phyloP scores from a whole-genome alignment of 2,888 invertebrate species.

The Xylocampa areola region DNA sequence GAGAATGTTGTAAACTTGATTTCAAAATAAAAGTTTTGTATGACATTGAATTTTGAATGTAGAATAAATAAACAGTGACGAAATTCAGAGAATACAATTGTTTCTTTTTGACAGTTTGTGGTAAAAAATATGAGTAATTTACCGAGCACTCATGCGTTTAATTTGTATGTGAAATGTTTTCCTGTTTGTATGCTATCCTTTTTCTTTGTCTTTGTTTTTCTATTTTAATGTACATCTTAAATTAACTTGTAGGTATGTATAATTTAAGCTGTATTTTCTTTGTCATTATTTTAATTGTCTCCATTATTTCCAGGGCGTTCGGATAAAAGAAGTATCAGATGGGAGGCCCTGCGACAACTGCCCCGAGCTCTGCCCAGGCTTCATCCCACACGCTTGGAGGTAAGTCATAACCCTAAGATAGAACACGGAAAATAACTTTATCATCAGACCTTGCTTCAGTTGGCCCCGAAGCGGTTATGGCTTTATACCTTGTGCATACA shows the following conservation, averaged over 20 bases:
- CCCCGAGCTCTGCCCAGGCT: constrained; percentile 95
- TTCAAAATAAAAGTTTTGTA: constrained; percentile 2
- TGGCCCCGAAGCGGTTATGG: constrained; percentile 27
- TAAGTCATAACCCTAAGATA: constrained; percentile 86
- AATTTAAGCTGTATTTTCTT: neutral
- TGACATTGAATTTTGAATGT: constrained; percentile 7
- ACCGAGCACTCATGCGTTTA: constrained; percentile 10
- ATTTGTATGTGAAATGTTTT: constrained; percentile 20
- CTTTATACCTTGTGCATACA: constrained; percentile 49
- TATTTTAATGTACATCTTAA: no score
- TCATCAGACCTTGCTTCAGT: constrained; percentile 40
- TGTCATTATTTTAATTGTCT: neutral
- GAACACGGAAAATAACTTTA: constrained; percentile 46
- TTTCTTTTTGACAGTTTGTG: constrained; percentile 23
- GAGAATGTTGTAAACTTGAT: constrained; percentile 31
- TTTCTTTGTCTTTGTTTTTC: no score
- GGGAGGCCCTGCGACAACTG: constrained; percentile 96
- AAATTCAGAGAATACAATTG: constrained; percentile 22
- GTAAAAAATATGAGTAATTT: no score
- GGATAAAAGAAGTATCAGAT: constrained; percentile 95
- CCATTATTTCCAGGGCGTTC: constrained; percentile 92
- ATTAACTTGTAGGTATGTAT: neutral
- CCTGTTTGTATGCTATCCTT: neutral
- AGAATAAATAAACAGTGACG: constrained; percentile 20
- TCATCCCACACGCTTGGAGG: constrained; percentile 96